phyloP scores from a whole-genome alignment of 2,113 vertebrate genomes.

The Clarias batrachus region DNA sequence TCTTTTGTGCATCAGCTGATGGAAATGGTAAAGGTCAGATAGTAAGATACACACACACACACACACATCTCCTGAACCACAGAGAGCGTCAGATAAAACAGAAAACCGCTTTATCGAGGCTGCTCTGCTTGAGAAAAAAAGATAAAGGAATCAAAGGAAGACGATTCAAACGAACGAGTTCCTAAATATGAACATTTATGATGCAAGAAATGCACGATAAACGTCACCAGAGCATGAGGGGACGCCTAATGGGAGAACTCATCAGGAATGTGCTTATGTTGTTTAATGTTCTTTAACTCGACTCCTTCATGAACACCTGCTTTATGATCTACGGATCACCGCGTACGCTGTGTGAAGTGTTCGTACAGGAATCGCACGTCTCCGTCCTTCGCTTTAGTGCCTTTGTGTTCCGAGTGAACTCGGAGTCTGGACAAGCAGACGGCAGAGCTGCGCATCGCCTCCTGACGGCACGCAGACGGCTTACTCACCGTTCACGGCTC shows the following conservation, averaged over 20 bases:
- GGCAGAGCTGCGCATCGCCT: conserved; percentile 23
- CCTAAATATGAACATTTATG: background rate
- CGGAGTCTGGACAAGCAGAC: conserved; percentile 46
- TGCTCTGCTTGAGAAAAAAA: background rate
- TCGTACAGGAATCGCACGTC: conserved; percentile 30
- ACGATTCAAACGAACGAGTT: background rate
- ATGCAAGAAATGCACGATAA: background rate
- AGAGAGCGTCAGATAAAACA: background rate
- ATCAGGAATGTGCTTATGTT: background rate
- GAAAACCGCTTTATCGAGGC: background rate
- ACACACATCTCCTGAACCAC: background rate
- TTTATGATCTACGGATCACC: background rate
- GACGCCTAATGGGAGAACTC: background rate
- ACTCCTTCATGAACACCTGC: background rate
- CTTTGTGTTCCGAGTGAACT: conserved; percentile 39
- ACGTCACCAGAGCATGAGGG: background rate
- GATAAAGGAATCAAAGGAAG: background rate
- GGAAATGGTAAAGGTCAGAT: conserved; percentile 1
- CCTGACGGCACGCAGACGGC: conserved; percentile 34
- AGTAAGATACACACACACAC: background rate
- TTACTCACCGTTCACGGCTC: conserved; percentile 47
- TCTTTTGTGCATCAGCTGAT: background rate
- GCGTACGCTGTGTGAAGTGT: conserved; percentile 19
- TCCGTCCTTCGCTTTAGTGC: background rate
- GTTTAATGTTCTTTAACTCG: background rate